Evolutionary conservation across 2,797 vertebrate genomes (phyloP), one percentile per base, ranked within the genome.

Genomic region (Pyrocephalus nanus): DNA sequence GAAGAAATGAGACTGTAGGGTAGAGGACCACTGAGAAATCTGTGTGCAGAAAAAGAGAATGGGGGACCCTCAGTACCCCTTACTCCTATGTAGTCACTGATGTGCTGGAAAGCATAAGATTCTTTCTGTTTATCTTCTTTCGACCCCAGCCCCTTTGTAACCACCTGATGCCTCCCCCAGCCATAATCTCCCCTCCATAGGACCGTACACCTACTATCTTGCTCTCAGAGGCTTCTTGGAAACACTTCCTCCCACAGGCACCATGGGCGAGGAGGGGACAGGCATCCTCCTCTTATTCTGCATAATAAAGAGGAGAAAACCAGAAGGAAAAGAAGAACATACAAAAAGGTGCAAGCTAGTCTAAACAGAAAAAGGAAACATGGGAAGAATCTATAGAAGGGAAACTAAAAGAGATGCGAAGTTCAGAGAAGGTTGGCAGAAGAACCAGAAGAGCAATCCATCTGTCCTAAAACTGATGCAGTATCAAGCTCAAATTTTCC

Each of bases 211-310:
- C 9, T 38, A 12, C 27, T 29, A 5, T 12, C 27, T 15, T 62
- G 16, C 5, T 70, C 36, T 55, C 23, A 34, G 42, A 42, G 9
- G 13, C 17, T 86, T 38, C 40, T 16, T 53, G 32, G 32, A 75
- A 84, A 55, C 18, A 43, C 11, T 18, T 61, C 50, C 36, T 70
- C 11, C 22, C 22, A 26, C n/a, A 23, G 38, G 29, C 19, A 29
- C 5, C 19, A 27, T 61, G 9, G 8, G 14, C 0, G 0, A 61
- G 40, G 21, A 42, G 17, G 10, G 25, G 32, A 62, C 2, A 9
- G 29, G 17, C 17, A 55, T 55, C 32, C 6, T 75, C 11, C 38
- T 85, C 38, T 60, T 34, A 45, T 34, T 61, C 17, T 61, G 11
- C 34, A 17, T 36, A 83, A 26, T 12, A 15, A 82, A 58, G 4